Base-by-base conservation (phyloP, 2,888 invertebrate genomes). In the Sarcophaga subvicina region DNA sequence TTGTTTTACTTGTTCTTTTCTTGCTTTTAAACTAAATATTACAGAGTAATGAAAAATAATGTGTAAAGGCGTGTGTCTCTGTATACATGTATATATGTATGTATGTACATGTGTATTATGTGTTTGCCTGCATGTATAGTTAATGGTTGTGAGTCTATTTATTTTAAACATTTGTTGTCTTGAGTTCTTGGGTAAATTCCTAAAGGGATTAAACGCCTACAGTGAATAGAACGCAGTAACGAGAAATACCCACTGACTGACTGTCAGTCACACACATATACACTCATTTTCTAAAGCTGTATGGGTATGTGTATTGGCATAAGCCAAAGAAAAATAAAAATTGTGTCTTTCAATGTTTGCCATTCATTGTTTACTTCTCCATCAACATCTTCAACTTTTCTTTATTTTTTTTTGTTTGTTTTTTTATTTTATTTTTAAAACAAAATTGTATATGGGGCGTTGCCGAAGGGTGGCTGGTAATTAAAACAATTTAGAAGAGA, bases 171-270 rank as follows among this genome's bases (percentile, higher is more conserved):
- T 80, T 86, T 83, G 86, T 78, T 86, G 83, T 83, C 77, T 78
- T 83, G 72, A 73, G 80, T 78, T 86, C 69, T 86, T 73, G 69
- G 69, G 69, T 80, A 70, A 66, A 86, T 80, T 83, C 83, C 83
- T 78, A 86, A 86, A 83, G 83, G 86, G 86, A 86, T 86, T 86
- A 86, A 86, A 86, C 86, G 86, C 86, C 86, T 86, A 83, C 78
- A 80, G 83, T 86, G 80, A 78, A 83, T 77, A 83, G 64, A 82
- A 22, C 22, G 54, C 64, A 75, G 78, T 83, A 83, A 80, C 80
- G 49, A 79, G 70, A 49, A 47, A 83, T 75, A 84, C 81, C 72
- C 20, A 72, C 73, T 80, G 66, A 37, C 75, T 71, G 37, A 64
- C n/a, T 49, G 59, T 25, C 71, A 59, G 27, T 49, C 71, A 14